phyloP scores from a whole-genome alignment of 2,888 invertebrate species.

The Dynastes hyllus region DNA sequence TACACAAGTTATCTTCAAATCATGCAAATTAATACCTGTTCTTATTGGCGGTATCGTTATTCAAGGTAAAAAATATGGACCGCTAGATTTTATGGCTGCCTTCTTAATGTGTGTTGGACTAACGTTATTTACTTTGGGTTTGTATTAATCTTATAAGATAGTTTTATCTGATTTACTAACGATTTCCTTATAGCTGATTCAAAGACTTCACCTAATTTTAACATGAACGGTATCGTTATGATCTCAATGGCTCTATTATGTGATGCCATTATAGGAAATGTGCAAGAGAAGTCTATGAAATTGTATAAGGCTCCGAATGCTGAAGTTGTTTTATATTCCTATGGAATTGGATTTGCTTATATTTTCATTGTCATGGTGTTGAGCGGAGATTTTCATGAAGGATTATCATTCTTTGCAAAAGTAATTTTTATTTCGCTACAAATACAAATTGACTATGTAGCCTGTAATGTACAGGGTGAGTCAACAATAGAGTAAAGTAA shows the following conservation, averaged over 20 bases:
- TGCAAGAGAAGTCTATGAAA: conserved; percentile 97
- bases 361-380: conserved; percentile 82
- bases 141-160: conserved; percentile 63
- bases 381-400: conserved; percentile 83
- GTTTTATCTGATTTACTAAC: neutral
- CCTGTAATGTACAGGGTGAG: neutral
- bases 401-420: conserved; percentile 83
- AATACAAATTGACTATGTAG: neutral
- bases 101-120: conserved; percentile 91
- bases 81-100: conserved; percentile 89
- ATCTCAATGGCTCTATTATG: conserved; percentile 91
- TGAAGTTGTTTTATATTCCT: conserved; percentile 95
- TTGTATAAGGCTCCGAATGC: conserved; percentile 87
- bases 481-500: no score
- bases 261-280: conserved; percentile 97
- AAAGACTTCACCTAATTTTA: conserved; percentile 83
- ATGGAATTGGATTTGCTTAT: conserved; percentile 90
- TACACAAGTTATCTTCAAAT: conserved; percentile 97
- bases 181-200: conserved; percentile 76
- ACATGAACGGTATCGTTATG: conserved; percentile 81
- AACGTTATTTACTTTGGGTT: conserved; percentile 92
- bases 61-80: conserved; percentile 89
- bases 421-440: conserved; percentile 71
- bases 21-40: conserved; percentile 97
- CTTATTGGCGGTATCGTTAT: conserved; percentile 95